Base-by-base conservation (phyloP, 2,797 vertebrate genomes). In the Galagoides demidoff region DNA sequence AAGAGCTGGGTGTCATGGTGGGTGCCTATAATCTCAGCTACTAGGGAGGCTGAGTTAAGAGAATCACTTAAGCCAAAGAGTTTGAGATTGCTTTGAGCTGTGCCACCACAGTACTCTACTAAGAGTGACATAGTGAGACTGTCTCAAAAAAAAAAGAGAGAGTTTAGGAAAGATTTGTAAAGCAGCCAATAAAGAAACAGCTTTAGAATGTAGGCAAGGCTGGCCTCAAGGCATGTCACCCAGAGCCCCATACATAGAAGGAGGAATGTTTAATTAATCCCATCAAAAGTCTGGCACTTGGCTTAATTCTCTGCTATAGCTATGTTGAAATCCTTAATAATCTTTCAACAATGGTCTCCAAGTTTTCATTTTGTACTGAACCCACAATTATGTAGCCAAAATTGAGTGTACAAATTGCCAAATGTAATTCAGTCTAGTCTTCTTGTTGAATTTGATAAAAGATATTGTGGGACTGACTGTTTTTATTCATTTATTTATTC, bases 171-270 rank as follows among this genome's bases (percentile, higher is more conserved):
- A 39, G 39, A 39, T 39, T 39, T 39, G 39, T 39, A 39, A 39
- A 39, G 39, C 39, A 39, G 39, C 39, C 39, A 45, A 45, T 45
- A 10, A 45, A 45, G 61, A 34, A 52, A 39, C 7, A 16, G 1
- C 37, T 90, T 55, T 29, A 23, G 76, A 34, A 59, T 3, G 12
- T 1, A 7, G 68, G 73, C 34, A 68, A 29, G 29, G 3, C 27
- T 23, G 34, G 23, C 52, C 57, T 89, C 45, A 7, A 10, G 3
- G 59, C 1, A 0, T 3, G 1, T 59, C 63, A n/a, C 45, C 55
- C 61, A 34, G 49, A 6, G n/a, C 12, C 37, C 49, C 27, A 3
- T 0, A 3, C 3, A 7, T 0, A 25, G 64, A 34, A 45, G 1
- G 31, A 68, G 2, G 29, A 31, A 64, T 31, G 63, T 31, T 64